Conservation (phyloP, 53 echinoderm and acorn worm genomes). For the Pentamera pediparva region DNA sequence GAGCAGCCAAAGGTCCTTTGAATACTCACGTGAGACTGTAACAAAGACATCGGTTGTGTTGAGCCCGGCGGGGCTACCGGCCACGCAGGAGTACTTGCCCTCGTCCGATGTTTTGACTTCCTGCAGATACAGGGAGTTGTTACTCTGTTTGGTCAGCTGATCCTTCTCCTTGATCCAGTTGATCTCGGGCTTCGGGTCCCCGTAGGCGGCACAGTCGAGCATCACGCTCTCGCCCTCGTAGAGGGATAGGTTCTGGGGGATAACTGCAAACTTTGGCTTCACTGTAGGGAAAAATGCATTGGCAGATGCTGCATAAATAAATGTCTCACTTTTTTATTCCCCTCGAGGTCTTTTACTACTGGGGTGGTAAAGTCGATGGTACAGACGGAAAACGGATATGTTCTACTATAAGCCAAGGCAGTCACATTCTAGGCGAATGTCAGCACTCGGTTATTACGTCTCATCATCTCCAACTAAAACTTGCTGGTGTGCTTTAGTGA, state of each 20-base stretch:
- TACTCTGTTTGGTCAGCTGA: slow-evolving; percentile 37
- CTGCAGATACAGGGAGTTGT: slow-evolving; percentile 62
- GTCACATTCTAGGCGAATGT: too few relatives aligned
- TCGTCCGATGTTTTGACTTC: slow-evolving; percentile 53
- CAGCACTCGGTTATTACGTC: too few relatives aligned
- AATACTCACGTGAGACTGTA: slow-evolving; percentile 60
- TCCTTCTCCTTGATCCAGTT: slow-evolving; percentile 57
- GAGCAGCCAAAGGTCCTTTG: not conserved
- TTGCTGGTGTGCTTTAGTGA: too few relatives aligned
- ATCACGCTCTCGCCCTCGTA: slow-evolving; percentile 58
- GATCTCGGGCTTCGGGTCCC: slow-evolving; percentile 72
- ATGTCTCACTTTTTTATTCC: too few relatives aligned
- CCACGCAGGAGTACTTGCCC: slow-evolving; percentile 82
- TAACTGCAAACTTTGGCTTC: slow-evolving; percentile 67
- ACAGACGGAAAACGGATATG: too few relatives aligned
- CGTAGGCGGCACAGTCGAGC: slow-evolving; percentile 76
- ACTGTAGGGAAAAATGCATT: slow-evolving; percentile 39
- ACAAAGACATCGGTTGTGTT: slow-evolving; percentile 71
- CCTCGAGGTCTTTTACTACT: too few relatives aligned
- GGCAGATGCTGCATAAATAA: too few relatives aligned
- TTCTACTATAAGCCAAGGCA: too few relatives aligned
- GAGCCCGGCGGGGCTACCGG: slow-evolving; percentile 80
- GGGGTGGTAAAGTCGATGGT: too few relatives aligned
- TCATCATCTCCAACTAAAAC: too few relatives aligned
- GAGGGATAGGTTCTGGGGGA: slow-evolving; percentile 59